Evolutionary conservation across 1,140 invertebrate species (phyloP).

Genomic region (Neodiprion pinetum): DNA sequence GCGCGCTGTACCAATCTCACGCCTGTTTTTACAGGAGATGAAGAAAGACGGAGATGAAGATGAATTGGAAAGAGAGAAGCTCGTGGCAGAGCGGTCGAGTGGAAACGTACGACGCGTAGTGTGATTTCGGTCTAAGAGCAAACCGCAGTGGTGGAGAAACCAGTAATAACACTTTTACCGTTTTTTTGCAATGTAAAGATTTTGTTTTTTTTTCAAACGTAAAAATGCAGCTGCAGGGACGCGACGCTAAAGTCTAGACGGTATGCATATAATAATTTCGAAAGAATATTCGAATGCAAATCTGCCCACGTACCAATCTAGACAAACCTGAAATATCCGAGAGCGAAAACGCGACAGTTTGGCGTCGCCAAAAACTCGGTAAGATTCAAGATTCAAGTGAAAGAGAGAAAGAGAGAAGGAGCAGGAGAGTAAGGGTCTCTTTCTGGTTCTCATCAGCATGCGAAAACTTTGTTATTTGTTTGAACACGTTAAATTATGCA

Average conservation of each 20-base stretch:
- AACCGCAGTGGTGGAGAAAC: too few species aligned
- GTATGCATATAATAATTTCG: neutral
- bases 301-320: neutral
- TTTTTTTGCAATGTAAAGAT: too few species aligned
- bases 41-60: too few species aligned
- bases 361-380: neutral
- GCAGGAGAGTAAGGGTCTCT: slow-evolving; percentile 8
- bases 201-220: too few species aligned
- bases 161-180: too few species aligned
- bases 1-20: neutral
- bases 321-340: slow-evolving; percentile 27
- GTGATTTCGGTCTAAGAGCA: too few species aligned
- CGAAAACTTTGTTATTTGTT: slow-evolving; percentile 63
- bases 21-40: neutral
- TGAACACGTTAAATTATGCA: slow-evolving; percentile 61
- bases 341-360: slow-evolving; percentile 18
- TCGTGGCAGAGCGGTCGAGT: neutral
- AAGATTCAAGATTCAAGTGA: slow-evolving; percentile 45
- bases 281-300: slow-evolving; percentile 3
- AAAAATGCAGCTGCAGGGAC: too few species aligned
- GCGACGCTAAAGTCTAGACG: neutral
- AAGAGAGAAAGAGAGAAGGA: too few species aligned
- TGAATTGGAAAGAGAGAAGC: neutral
- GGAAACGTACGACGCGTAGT: too few species aligned
- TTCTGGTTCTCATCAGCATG: slow-evolving; percentile 52